Evolutionary conservation across 1,140 invertebrate species (phyloP).

Genomic region (Lasioglossum baleicum): DNA sequence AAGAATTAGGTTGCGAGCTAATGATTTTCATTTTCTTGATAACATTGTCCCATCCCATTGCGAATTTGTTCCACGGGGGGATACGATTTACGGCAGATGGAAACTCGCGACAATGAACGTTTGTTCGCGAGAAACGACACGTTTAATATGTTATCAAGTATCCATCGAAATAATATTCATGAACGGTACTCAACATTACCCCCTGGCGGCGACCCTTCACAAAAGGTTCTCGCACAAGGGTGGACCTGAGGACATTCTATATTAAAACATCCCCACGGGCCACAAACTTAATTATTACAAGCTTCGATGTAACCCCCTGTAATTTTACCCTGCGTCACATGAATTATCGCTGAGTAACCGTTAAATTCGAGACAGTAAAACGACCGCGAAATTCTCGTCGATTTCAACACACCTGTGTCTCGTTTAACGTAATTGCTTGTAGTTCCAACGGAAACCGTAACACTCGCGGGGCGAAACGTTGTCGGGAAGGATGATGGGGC

Average conservation of each 20-base stretch:
- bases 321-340: background rate
- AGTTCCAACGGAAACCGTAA: background rate
- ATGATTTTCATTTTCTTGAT: too few species aligned
- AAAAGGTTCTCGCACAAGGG: background rate
- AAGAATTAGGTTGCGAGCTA: too few species aligned
- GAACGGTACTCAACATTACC: background rate
- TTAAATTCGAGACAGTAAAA: constrained; percentile 5
- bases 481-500: too few species aligned
- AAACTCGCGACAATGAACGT: too few species aligned
- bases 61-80: too few species aligned
- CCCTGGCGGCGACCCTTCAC: background rate
- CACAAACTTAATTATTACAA: constrained; percentile 18
- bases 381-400: background rate
- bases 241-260: background rate
- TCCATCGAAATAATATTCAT: background rate
- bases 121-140: too few species aligned
- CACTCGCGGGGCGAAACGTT: background rate
- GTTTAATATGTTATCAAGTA: too few species aligned
- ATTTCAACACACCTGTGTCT: background rate
- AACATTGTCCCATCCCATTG: too few species aligned
- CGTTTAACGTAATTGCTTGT: background rate
- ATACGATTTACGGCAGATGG: too few species aligned
- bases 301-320: background rate
- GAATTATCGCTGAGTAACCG: constrained; percentile 15
- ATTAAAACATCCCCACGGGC: constrained; percentile 6